These are phyloP conservation scores for Synanceia verrucosa DNA, from an alignment of 2,797 vertebrate species.

Conservation along the genomic window DNA sequence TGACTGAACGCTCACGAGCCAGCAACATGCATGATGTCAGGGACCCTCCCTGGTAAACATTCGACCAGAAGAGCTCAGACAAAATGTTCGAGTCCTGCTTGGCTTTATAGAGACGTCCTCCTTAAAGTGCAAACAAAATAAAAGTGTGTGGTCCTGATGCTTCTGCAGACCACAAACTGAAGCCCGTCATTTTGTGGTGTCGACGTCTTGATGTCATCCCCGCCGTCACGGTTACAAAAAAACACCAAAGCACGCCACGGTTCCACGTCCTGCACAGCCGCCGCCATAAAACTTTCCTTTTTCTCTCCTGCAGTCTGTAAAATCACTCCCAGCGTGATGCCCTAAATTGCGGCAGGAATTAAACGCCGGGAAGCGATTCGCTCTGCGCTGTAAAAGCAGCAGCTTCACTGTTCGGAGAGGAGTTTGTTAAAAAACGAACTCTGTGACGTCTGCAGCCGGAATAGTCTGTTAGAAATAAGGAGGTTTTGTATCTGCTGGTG, in stretches of 20 bases:
- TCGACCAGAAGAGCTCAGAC: too few species aligned
- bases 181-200: constrained; percentile 20
- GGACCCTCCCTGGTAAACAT: background rate
- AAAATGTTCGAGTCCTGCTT: too few species aligned
- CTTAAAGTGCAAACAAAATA: background rate
- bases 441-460: constrained; percentile 34
- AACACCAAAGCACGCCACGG: constrained; percentile 14
- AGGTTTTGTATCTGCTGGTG: background rate
- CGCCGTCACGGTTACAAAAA: constrained; percentile 7
- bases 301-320: constrained; percentile 69
- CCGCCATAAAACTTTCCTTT: constrained; percentile 37
- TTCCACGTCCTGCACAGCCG: constrained; percentile 44
- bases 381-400: constrained; percentile 50
- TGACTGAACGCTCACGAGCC: constrained; percentile 34
- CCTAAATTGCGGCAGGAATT: constrained; percentile 72
- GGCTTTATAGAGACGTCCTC: background rate
- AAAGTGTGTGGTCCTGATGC: constrained; percentile 13
- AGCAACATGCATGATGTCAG: constrained; percentile 9
- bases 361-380: constrained; percentile 41
- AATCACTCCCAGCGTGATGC: constrained; percentile 56
- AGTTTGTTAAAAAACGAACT: constrained; percentile 68
- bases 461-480: background rate
- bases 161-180: background rate
- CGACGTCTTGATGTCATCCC: too few species aligned
- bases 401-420: constrained; percentile 23